Base-by-base conservation (phyloP, 1,140 invertebrate species). In the Drosophila orena region DNA sequence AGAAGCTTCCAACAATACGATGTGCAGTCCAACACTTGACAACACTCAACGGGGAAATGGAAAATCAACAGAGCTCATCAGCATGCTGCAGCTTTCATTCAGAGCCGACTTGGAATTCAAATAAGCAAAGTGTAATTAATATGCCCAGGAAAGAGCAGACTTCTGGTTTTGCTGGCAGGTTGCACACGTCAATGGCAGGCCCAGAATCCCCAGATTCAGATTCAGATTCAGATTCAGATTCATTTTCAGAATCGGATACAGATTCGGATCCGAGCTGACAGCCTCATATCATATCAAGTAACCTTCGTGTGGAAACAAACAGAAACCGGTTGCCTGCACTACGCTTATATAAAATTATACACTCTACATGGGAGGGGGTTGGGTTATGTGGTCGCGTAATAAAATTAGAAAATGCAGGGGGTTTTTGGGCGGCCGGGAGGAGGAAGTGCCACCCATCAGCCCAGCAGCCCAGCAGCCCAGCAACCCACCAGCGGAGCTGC, bases 231-330 rank as follows among this genome's bases (percentile, higher is more conserved):
- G n/a, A n/a, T 12, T 60, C 15, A 22, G 43, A 30, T 24, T 24
- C 14, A 8, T 24, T 14, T 12, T 15, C 37, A 44, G 56, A 37
- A 7, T 60, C 15, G 15, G 43, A 30, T 7, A 38, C 57, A 22
- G 58, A 43, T 64, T 64, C 17, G 59, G 43, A 77, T 46, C 46
- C 43, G 43, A 54, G 54, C 61, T 43, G 54, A 40, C 62, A 56
- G 50, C 40, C 55, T 70, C 62, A 69, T 83, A 88, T 88, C 70
- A 79, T 88, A 86, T 86, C 76, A 79, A 89, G 60, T 86, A 86
- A 83, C 84, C 83, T 88, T 86, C 83, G 78, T 81, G 81, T 65
- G 58, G 60, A 59, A 76, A 56, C 74, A 75, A 73, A 80, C 74
- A 60, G 50, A 74, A 56, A 86, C 83, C 84, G 79, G 81, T 86